Conservation (phyloP, 2,797 vertebrate species). For the Heteromormyrus szaboi region DNA sequence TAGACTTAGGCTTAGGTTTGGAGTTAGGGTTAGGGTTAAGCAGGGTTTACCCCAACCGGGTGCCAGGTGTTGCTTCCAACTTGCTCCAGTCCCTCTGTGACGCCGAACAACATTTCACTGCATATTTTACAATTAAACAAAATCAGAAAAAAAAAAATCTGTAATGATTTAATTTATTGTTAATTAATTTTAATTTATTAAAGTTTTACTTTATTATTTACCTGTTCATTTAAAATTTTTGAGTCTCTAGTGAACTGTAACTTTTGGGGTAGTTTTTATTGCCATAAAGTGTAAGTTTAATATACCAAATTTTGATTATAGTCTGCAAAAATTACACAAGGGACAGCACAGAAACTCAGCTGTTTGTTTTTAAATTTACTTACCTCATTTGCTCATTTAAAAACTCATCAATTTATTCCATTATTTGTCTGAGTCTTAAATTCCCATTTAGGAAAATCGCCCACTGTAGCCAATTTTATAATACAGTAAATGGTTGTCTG, state of each 20-base stretch:
- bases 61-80: background rate
- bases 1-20: no score
- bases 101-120: background rate
- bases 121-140: background rate
- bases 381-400: background rate
- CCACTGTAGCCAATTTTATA: background rate
- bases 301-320: background rate
- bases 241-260: background rate
- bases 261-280: background rate
- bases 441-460: background rate
- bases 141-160: background rate
- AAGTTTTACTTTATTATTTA: background rate
- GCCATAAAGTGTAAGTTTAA: background rate
- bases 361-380: background rate
- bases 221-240: background rate
- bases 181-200: background rate
- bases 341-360: background rate
- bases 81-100: background rate
- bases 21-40: no score
- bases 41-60: background rate
- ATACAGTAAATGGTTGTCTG: background rate
- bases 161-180: background rate
- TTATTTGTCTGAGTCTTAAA: background rate
- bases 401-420: background rate
- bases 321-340: background rate